Evolutionary conservation across 2,113 vertebrate species (phyloP), one percentile per base, ranked within the genome.

Genomic region (Leucopsar rothschildi): DNA sequence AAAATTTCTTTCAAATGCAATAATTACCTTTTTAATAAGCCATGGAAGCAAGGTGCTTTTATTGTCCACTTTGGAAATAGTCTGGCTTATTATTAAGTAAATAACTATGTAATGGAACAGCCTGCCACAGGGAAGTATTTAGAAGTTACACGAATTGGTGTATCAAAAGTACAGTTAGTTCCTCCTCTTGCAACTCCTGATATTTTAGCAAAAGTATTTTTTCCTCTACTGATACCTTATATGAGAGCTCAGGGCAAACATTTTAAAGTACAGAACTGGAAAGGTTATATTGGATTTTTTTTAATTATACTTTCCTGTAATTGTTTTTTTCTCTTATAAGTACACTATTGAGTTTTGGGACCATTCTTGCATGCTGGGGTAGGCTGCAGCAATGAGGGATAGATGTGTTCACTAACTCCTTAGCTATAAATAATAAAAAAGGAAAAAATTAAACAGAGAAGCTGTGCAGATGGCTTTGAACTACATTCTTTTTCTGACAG

Each of bases 41-140:
- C 50, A 22, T 6, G 7, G 44, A 86, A 81, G 29, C 25, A 55
- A 77, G 69, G 75, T 95, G 69, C 53, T 81, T 40, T 84, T 65
- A 70, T 79, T 94, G 86, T 82, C 80, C 64, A 60, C 50, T 16
- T 75, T 69, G 86, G 91, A 93, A 88, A 85, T 40, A 78, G 66
- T 57, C 66, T 89, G 19, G n/a, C 29, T 97, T 92, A 56, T 95
- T 93, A 91, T n/a, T 68, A 79, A 93, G 78, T 81, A 91, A 90
- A 82, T 66, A 88, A 65, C 57, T 91, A 10, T 59, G 61, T 77
- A 86, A 93, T n/a, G 81, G 59, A 92, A 50, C 64, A 92, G 59
- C 35, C 78, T 95, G 76, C 69, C 83, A 83, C 8, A 55, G 68
- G 61, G 40, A 88, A 60, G 90, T 44, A 55, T 66, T 75, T 83